A percentile compares a stretch with the other conserved stretches of the same genome.
phyloP scores from a whole-genome alignment of 2,113 vertebrate genomes.

The Zeus faber region DNA sequence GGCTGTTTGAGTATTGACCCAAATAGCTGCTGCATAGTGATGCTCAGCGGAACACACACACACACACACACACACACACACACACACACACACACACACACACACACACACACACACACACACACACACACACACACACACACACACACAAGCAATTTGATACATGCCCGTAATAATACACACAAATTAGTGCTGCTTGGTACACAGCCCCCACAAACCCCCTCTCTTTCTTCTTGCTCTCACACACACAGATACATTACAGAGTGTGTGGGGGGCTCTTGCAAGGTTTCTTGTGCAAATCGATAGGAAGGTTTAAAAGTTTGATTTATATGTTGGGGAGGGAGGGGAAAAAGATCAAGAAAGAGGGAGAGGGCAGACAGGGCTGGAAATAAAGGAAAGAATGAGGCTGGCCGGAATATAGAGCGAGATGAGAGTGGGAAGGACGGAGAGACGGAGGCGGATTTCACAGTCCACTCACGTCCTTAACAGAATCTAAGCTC shows the following conservation, averaged over 20 bases:
- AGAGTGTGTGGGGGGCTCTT: too few relatives aligned
- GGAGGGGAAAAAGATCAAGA: neutral
- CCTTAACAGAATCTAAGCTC: constrained; percentile 39
- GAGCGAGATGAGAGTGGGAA: neutral
- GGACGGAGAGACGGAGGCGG: neutral
- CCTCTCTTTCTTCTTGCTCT: neutral
- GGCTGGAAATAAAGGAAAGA: constrained; percentile 3
- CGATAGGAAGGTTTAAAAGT: constrained; percentile 17
- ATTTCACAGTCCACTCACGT: constrained; percentile 41
- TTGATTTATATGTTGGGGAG: constrained; percentile 14
- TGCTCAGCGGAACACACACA: too few relatives aligned
- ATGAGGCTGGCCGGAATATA: neutral
- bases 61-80: neutral
- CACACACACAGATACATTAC: neutral
- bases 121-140: neutral
- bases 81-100: neutral
- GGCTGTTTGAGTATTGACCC: constrained; percentile 29
- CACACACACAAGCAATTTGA: neutral
- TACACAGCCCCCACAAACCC: neutral
- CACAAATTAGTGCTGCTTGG: neutral
- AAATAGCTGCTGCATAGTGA: constrained; percentile 19
- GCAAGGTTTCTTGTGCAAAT: constrained; percentile 26
- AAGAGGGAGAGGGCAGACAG: neutral
- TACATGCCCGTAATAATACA: neutral
- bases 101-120: neutral